Conservation (phyloP, 2,888 invertebrate species). For the Acrobasis repandana region DNA sequence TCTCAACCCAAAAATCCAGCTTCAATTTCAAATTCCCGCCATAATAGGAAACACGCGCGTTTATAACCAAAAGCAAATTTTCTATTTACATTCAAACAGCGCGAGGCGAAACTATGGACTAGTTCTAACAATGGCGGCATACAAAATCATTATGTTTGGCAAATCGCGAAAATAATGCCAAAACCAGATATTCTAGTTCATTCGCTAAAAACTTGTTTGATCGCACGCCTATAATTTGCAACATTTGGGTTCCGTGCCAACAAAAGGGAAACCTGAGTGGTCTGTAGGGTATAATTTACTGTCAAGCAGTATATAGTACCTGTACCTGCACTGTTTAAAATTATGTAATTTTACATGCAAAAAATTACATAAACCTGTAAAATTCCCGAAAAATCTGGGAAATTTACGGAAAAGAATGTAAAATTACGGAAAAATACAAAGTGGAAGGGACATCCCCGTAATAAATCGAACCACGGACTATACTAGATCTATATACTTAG, state of each 20-base stretch:
- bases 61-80: conserved; percentile 29
- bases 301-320: no score
- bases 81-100: conserved; percentile 56
- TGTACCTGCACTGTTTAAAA: no score
- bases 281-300: background rate
- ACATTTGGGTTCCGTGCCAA: conserved; percentile 27
- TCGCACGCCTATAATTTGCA: conserved; percentile 75
- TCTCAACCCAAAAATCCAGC: background rate
- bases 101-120: conserved; percentile 51
- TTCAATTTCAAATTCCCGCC: background rate
- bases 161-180: conserved; percentile 63
- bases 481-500: no score
- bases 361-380: no score
- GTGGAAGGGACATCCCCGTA: no score
- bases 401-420: no score
- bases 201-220: conserved; percentile 58
- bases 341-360: no score
- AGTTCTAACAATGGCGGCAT: conserved; percentile 56
- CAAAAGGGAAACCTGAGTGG: background rate
- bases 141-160: conserved; percentile 69
- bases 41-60: conserved; percentile 12
- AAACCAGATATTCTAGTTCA: conserved; percentile 71
- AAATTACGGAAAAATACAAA: no score
- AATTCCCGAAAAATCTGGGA: no score
- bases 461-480: no score